Evolutionary conservation across 1,140 invertebrate species (phyloP).

Genomic region (Cataglyphis hispanica): DNA sequence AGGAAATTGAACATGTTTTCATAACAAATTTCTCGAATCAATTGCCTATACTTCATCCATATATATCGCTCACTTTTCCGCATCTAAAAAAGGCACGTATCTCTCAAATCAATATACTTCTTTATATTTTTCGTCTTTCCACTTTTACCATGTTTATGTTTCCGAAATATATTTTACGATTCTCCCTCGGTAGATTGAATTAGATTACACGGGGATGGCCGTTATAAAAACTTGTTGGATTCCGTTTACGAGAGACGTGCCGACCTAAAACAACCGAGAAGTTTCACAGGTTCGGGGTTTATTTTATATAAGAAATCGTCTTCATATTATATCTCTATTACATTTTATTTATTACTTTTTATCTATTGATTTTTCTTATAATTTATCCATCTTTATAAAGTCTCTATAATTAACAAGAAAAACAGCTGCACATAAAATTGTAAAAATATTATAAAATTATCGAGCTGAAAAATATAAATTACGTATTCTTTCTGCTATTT

Average conservation of each 20-base stretch:
- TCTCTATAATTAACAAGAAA: neutral
- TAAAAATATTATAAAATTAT: neutral
- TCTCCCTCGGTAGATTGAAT: neutral
- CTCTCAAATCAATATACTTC: neutral
- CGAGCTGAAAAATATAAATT: neutral
- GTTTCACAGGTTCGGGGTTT: neutral
- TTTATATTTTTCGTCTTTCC: neutral
- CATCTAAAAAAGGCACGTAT: neutral
- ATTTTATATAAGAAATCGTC: neutral
- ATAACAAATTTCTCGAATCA: neutral
- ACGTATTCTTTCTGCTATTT: neutral
- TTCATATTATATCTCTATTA: neutral
- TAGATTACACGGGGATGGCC: conserved; percentile 3
- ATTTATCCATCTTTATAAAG: neutral
- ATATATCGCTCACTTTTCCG: neutral
- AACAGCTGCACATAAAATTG: conserved; percentile 6
- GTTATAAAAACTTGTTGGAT: conserved; percentile 52
- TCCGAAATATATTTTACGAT: neutral
- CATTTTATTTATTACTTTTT: neutral
- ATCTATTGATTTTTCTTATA: neutral
- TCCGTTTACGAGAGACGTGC: conserved; percentile 24
- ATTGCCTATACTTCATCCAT: neutral
- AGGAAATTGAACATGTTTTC: conserved; percentile 3
- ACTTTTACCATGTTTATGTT: neutral
- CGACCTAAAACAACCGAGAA: neutral